Evolutionary conservation across 2,888 invertebrate species (phyloP), one percentile per base, ranked within the genome.

Genomic region (Ethmia dodecea): DNA sequence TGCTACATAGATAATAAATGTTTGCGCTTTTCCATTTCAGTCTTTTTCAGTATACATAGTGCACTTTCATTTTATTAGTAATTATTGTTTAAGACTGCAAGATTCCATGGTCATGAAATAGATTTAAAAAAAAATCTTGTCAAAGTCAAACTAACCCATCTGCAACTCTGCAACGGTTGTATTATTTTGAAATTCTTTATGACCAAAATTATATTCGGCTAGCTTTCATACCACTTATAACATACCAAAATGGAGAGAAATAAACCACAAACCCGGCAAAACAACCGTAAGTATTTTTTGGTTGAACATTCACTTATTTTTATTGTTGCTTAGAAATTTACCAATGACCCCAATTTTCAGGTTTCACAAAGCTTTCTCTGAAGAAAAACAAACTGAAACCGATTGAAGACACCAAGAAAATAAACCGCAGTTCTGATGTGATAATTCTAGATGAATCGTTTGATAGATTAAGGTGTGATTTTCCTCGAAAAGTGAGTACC

Each of bases 361-460:
- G 72, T 6, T 77, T 72, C 53, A 35, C 60, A 11, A 76, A 76
- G 49, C 56, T 86, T 20, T 75, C 81, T 3, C 35, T 84, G 34
- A 84, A 75, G 64, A 86, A 80, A 64, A 77, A 71, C 30, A 66
- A 50, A 27, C 13, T 44, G n/a, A 66, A 65, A 49, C 33, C 42
- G 5, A 52, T 53, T 15, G 50, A 63, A 29, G 60, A 65, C 26
- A 31, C 34, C 1, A 62, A 54, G 34, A 70, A 68, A 48, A 15
- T 33, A 1, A 65, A 71, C 32, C 55, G 58, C 15, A 73, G 64
- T 47, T 68, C 76, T 1, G 79, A 79, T 52, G 55, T 80, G 11
- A 65, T 77, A 20, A 44, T 78, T 40, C 50, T 84, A 38, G 83
- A 86, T 49, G 83, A 84, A 35, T 76, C 83, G 8, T 77, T 76